These are phyloP conservation scores for Nephrotoma flavescens DNA, from an alignment of 2,888 invertebrate species.

Conservation along the genomic window DNA sequence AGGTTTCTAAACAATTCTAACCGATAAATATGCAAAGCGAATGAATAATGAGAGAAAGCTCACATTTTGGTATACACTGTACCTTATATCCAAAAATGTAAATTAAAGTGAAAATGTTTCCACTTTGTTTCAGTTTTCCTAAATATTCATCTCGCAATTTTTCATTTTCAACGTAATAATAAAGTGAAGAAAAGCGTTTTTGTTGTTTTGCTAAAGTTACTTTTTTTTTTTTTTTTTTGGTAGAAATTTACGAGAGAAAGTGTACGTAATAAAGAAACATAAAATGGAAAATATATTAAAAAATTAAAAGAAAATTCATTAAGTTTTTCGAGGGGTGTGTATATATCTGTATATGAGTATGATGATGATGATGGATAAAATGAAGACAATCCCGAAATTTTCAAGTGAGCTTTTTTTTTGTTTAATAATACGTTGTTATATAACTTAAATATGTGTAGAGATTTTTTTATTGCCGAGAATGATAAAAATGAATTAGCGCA, in stretches of 20 bases:
- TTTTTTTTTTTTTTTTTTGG: background rate
- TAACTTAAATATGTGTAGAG: background rate
- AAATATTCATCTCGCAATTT: background rate
- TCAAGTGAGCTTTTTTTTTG: background rate
- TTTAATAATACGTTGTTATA: background rate
- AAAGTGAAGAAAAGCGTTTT: background rate
- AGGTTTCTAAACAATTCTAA: no score
- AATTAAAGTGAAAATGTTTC: background rate
- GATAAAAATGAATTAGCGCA: background rate
- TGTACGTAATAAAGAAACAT: background rate
- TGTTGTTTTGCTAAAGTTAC: background rate
- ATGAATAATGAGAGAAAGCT: no score
- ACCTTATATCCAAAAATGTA: background rate
- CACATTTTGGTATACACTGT: no score
- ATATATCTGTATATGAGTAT: no score
- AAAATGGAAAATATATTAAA: background rate
- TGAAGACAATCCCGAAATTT: background rate
- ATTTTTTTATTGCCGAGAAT: background rate
- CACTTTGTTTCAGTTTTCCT: background rate
- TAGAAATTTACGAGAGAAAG: background rate
- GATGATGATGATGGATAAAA: background rate
- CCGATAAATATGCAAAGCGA: no score
- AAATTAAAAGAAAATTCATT: background rate
- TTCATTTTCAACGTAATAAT: background rate
- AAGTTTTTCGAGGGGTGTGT: background rate